A percentile compares a stretch with the other conserved stretches of the same genome.
These are phyloP conservation scores for Xenotilapia longispinis DNA, from an alignment of 2,113 vertebrate genomes.

Conservation along the genomic window DNA sequence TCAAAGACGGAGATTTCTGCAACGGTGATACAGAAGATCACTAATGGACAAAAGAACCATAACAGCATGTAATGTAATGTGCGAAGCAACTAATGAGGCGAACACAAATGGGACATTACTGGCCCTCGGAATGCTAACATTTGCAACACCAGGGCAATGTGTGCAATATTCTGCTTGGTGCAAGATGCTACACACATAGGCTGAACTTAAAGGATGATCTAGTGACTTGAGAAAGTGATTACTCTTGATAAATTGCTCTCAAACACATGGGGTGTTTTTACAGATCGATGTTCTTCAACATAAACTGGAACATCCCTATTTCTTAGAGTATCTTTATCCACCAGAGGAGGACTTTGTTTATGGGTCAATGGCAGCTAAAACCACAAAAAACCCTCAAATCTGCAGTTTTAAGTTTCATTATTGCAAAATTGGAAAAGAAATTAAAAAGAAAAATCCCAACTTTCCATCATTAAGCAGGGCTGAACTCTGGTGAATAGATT, in stretches of 20 bases:
- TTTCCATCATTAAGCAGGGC: accelerated
- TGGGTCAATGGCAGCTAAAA: background rate
- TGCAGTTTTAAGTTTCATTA: accelerated
- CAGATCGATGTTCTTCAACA: background rate
- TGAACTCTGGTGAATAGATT: background rate
- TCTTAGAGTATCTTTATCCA: accelerated
- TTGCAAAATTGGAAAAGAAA: background rate
- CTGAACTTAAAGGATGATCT: background rate
- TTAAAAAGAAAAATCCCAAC: accelerated
- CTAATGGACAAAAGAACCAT: background rate
- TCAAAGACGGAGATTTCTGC: no score
- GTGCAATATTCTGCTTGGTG: background rate
- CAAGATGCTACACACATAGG: background rate
- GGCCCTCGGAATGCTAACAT: background rate
- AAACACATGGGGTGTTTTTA: background rate
- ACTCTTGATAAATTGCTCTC: background rate
- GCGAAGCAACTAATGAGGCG: background rate
- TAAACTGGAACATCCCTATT: background rate
- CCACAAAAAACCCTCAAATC: accelerated
- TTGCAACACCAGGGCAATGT: background rate
- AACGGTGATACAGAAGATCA: background rate
- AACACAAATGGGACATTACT: background rate
- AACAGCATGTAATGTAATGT: background rate
- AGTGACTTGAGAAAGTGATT: background rate
- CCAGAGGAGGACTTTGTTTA: background rate